These are phyloP conservation scores for Pimephales promelas DNA, from an alignment of 2,113 vertebrate genomes.

Conservation along the genomic window DNA sequence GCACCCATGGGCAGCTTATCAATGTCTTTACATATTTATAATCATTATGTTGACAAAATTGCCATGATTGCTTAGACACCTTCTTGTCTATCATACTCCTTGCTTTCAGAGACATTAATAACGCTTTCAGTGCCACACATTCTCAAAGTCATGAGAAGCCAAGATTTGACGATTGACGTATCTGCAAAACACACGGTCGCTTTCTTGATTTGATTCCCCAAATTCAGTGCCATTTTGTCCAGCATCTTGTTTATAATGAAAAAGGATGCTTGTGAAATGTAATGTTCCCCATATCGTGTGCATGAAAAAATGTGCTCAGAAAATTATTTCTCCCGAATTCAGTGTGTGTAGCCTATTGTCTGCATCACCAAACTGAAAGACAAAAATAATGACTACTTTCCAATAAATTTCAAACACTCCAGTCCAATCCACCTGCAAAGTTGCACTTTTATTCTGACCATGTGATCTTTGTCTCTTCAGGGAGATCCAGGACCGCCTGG, in stretches of 20 bases:
- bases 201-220: neutral
- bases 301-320: neutral
- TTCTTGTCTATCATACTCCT: neutral
- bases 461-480: constrained; percentile 53
- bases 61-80: neutral
- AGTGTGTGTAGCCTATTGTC: too few relatives aligned
- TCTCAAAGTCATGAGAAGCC: neutral
- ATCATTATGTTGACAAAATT: neutral
- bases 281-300: neutral
- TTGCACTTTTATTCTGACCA: neutral
- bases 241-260: neutral
- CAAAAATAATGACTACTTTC: neutral
- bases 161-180: neutral
- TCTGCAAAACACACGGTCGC: neutral
- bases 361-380: too few relatives aligned
- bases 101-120: constrained; percentile 4
- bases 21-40: neutral
- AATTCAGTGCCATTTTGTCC: neutral
- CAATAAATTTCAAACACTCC: neutral
- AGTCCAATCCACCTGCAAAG: too few relatives aligned
- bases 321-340: neutral
- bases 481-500: constrained; percentile 73
- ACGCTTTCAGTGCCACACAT: neutral
- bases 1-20: neutral
- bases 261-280: neutral